Conservation (phyloP, 1,140 invertebrate genomes). For the Heliothis subflexa region DNA sequence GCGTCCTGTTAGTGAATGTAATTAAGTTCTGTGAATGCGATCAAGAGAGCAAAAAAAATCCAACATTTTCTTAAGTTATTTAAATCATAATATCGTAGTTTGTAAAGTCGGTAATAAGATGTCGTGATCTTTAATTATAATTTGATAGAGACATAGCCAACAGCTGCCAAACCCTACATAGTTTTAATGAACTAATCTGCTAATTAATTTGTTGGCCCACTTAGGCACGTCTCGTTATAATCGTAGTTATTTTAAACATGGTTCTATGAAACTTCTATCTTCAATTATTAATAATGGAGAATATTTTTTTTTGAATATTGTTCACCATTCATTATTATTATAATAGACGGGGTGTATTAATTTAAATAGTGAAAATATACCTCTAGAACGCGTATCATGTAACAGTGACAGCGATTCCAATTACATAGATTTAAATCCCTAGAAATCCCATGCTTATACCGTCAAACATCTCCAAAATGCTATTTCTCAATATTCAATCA, state of each 20-base stretch:
- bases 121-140: not conserved
- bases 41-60: too few relatives aligned
- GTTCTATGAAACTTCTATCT: not conserved
- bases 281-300: not conserved
- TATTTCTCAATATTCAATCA: too few relatives aligned
- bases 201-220: not conserved
- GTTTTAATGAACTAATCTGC: constrained; percentile 5
- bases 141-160: not conserved
- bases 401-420: too few relatives aligned
- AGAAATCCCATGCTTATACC: too few relatives aligned
- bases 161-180: not conserved
- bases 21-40: not conserved
- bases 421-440: too few relatives aligned
- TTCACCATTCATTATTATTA: not conserved
- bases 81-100: too few relatives aligned
- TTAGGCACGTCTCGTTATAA: constrained; percentile 3
- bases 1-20: not conserved
- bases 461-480: too few relatives aligned
- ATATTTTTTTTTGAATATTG: not conserved
- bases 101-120: not conserved
- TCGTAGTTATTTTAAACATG: not conserved
- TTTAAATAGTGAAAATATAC: not conserved
- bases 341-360: not conserved
- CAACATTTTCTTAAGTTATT: too few relatives aligned
- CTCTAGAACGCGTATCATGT: too few relatives aligned